Evolutionary conservation across 2,797 vertebrate species (phyloP).

Genomic region (Otolemur crassicaudatus): DNA sequence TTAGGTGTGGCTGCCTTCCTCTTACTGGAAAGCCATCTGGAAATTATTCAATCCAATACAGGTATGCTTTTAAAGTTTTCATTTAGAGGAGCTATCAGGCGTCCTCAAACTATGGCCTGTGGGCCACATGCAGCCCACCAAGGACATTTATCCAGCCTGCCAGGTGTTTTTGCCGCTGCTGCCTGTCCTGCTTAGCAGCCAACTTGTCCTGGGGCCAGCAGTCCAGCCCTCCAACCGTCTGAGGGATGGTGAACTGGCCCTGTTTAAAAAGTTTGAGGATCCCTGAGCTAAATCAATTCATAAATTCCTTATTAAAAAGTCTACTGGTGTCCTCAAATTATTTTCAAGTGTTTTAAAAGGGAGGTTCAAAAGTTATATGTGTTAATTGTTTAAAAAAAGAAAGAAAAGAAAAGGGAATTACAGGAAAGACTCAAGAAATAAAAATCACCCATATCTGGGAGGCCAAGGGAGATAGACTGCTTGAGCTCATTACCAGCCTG

Average conservation of each 20-base stretch:
- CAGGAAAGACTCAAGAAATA: conserved; percentile 13
- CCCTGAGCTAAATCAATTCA: neutral
- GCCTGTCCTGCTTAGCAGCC: too few relatives aligned
- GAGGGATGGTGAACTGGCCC: too few relatives aligned
- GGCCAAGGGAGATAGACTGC: too few relatives aligned
- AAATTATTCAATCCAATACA: conserved; percentile 41
- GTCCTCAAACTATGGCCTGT: too few relatives aligned
- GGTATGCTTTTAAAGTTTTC: neutral
- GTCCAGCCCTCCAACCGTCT: too few relatives aligned
- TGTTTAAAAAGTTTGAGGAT: too few relatives aligned
- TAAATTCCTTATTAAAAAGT: conserved; percentile 37
- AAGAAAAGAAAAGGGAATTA: neutral
- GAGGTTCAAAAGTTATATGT: neutral
- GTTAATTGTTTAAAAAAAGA: neutral
- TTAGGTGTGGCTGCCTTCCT: conserved; percentile 67
- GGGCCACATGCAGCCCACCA: too few relatives aligned
- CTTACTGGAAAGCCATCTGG: neutral
- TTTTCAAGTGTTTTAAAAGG: conserved; percentile 25
- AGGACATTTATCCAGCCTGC: too few relatives aligned
- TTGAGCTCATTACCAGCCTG: too few relatives aligned
- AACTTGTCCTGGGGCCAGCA: too few relatives aligned
- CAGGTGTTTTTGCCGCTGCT: too few relatives aligned
- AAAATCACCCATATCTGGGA: neutral
- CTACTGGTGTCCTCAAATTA: neutral
- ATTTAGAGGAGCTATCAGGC: neutral